Conservation (phyloP, 1,140 invertebrate genomes). For the Sarcophaga peregrina region DNA sequence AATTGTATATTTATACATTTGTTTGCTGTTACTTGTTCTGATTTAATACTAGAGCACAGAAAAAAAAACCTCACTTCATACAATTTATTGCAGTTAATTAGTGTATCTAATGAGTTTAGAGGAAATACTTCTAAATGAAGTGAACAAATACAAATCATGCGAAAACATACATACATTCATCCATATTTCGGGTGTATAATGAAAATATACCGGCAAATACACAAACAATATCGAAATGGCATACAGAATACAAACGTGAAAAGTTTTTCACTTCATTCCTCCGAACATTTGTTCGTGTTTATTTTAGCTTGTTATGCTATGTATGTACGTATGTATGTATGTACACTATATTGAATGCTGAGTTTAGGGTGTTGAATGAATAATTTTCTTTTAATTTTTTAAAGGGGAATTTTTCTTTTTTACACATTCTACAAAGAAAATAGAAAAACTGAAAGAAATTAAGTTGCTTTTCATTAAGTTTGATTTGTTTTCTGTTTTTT, state of each 20-base stretch:
- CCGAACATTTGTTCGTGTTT: background rate
- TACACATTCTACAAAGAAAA: background rate
- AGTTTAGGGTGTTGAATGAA: background rate
- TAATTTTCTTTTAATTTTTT: background rate
- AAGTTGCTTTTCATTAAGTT: background rate
- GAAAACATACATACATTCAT: too few relatives aligned
- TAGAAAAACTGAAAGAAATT: background rate
- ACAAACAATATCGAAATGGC: background rate
- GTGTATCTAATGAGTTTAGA: constrained; percentile 36
- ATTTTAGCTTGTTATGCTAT: constrained; percentile 1
- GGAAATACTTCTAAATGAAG: background rate
- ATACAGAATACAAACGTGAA: background rate
- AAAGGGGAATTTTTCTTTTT: background rate
- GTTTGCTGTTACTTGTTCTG: too few relatives aligned
- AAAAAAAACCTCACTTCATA: background rate
- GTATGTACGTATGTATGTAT: background rate
- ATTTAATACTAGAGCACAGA: too few relatives aligned
- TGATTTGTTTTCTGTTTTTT: background rate
- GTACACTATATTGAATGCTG: too few relatives aligned
- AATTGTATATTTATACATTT: too few relatives aligned
- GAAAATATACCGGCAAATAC: too few relatives aligned
- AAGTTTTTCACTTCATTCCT: background rate
- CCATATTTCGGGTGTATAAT: too few relatives aligned
- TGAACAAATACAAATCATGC: background rate
- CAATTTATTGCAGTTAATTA: constrained; percentile 41